Percentiles rank a stretch among this genome's conserved stretches.
These are phyloP conservation scores for Diabrotica undecimpunctata DNA, from an alignment of 1,140 invertebrate genomes.

Conservation along the genomic window DNA sequence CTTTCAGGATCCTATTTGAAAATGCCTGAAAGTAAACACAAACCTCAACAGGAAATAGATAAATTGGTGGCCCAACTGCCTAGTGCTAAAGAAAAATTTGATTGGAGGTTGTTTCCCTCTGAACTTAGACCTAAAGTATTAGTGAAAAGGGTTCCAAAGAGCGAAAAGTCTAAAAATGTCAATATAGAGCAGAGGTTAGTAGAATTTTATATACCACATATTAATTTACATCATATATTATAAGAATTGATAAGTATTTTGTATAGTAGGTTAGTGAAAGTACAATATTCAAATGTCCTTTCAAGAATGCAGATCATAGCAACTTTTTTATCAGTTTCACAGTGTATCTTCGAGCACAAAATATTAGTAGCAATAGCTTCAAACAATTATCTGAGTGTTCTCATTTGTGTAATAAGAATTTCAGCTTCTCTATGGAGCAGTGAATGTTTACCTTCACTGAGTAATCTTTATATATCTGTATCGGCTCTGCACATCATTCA, in stretches of 20 bases:
- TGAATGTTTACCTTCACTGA: no score
- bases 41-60: conserved; percentile 65
- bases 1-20: conserved; percentile 54
- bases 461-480: no score
- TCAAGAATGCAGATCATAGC: no score
- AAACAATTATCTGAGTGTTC: no score
- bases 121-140: conserved; percentile 55
- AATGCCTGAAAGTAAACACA: conserved; percentile 43
- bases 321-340: no score
- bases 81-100: conserved; percentile 49
- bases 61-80: conserved; percentile 54
- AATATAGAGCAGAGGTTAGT: conserved; percentile 44
- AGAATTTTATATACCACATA: conserved; percentile 11
- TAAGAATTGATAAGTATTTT: neutral
- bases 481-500: no score
- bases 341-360: no score
- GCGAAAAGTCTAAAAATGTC: conserved; percentile 36
- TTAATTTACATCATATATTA: neutral
- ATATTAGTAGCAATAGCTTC: no score
- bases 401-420: no score
- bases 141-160: conserved; percentile 28
- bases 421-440: no score
- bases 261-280: no score
- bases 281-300: no score
- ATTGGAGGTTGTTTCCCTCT: conserved; percentile 56